phyloP scores from a whole-genome alignment of 2,888 invertebrate species.

The Keiferia lycopersicella region DNA sequence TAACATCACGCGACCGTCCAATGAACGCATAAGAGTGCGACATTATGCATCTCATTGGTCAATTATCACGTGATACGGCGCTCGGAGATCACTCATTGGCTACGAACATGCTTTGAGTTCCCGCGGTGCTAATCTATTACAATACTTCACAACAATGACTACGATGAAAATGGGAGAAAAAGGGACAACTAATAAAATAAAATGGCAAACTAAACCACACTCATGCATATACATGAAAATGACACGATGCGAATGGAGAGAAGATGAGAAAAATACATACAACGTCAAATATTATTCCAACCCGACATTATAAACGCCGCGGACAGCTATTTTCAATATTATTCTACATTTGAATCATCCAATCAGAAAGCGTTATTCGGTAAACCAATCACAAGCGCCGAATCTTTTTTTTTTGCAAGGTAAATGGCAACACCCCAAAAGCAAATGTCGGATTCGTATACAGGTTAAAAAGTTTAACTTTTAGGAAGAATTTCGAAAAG shows the following conservation, averaged over 20 bases:
- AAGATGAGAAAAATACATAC: conserved; percentile 51
- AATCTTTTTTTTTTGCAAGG: conserved; percentile 38
- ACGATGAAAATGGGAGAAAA: conserved; percentile 47
- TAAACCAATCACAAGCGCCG: conserved; percentile 80
- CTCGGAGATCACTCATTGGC: not conserved
- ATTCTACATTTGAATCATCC: conserved; percentile 42
- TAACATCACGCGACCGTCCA: conserved; percentile 25
- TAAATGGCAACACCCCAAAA: conserved; percentile 74
- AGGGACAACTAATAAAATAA: conserved; percentile 32
- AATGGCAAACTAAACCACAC: conserved; percentile 69
- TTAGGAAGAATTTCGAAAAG: conserved; percentile 33
- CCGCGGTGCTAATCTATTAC: conserved; percentile 18
- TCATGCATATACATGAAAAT: conserved; percentile 74
- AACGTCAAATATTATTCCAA: conserved; percentile 57
- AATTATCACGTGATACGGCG: conserved; percentile 22
- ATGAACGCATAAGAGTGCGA: conserved; percentile 11
- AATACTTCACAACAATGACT: conserved; percentile 33
- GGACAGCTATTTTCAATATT: conserved; percentile 36
- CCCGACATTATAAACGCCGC: conserved; percentile 66
- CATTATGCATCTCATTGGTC: conserved; percentile 21
- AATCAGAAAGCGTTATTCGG: conserved; percentile 64
- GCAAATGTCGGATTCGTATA: conserved; percentile 74
- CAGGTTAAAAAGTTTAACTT: conserved; percentile 35
- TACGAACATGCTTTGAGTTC: conserved; percentile 12
- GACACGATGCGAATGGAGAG: conserved; percentile 29